Evolutionary conservation across 1,140 invertebrate genomes (phyloP).

Genomic region (Aculops lycopersici): DNA sequence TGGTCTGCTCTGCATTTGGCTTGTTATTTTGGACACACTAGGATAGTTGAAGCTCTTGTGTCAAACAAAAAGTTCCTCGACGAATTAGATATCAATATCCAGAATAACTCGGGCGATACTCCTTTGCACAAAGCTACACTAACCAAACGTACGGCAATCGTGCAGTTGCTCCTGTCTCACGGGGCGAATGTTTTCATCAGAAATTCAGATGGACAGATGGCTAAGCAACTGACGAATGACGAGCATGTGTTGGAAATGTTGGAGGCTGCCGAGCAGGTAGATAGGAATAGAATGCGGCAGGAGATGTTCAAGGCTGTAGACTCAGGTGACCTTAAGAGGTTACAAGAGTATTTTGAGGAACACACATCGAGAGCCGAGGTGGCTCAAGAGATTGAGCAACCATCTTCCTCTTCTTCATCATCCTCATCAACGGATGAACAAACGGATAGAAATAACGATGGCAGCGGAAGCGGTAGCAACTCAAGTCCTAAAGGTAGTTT

Average conservation of each 20-base stretch:
- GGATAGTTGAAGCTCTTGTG: constrained; percentile 15
- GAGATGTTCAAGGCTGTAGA: constrained; percentile 24
- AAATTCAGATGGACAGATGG: constrained; percentile 26
- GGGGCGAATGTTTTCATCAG: constrained; percentile 20
- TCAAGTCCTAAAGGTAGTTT: neutral
- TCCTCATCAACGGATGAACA: no score
- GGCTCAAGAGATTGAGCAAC: constrained; percentile 4
- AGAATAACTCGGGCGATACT: constrained; percentile 20
- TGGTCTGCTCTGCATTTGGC: constrained; percentile 21
- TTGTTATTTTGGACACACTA: constrained; percentile 20
- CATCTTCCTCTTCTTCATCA: constrained; percentile 6
- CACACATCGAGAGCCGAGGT: no score
- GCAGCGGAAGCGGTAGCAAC: neutral
- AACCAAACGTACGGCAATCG: constrained; percentile 17
- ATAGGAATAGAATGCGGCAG: constrained; percentile 19
- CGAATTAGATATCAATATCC: constrained; percentile 18
- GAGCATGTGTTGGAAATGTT: constrained; percentile 23
- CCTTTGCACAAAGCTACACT: constrained; percentile 21
- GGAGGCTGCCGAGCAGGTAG: constrained; percentile 23
- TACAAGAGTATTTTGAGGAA: constrained; percentile 21
- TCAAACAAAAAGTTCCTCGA: constrained; percentile 13
- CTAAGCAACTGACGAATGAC: constrained; percentile 22
- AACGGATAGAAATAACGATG: no score
- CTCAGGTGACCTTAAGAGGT: constrained; percentile 21
- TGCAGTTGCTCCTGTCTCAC: constrained; percentile 17